Evolutionary conservation across 1,140 invertebrate genomes (phyloP).

Genomic region (Eubasilissa regina): DNA sequence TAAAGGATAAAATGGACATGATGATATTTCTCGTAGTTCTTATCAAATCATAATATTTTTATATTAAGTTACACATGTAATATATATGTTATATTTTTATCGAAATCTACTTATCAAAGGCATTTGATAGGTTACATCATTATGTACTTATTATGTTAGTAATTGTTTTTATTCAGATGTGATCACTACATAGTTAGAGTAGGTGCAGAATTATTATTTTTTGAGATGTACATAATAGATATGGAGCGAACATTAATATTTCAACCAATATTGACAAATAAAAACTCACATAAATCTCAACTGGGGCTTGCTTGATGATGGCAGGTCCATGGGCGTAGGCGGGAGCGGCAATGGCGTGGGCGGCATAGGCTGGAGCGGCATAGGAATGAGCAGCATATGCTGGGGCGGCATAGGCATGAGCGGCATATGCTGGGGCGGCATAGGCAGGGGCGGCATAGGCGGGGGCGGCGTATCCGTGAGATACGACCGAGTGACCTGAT

Average conservation of each 20-base stretch:
- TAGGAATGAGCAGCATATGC: constrained; percentile 48
- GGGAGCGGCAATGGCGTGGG: constrained; percentile 50
- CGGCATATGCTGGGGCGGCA: constrained; percentile 44
- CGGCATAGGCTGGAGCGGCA: constrained; percentile 49
- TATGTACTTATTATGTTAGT: background rate
- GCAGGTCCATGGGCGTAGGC: constrained; percentile 47
- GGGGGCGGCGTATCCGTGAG: constrained; percentile 43
- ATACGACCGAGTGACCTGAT: constrained; percentile 51
- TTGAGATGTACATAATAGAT: no score
- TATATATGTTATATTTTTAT: background rate
- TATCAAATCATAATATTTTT: no score
- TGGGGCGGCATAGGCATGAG: constrained; percentile 35
- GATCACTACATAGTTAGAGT: no score
- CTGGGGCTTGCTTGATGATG: constrained; percentile 55
- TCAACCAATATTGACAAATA: background rate
- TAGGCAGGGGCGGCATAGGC: constrained; percentile 1
- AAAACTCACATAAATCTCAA: constrained; percentile 57
- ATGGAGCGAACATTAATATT: background rate
- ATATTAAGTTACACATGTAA: no score
- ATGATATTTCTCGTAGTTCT: no score
- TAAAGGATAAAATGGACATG: no score
- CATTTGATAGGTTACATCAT: background rate
- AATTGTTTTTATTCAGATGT: no score
- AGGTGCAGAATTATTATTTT: no score
- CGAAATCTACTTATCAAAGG: background rate